These are phyloP conservation scores for Drosophila tani DNA, from an alignment of 1,140 invertebrate species.

Conservation along the genomic window DNA sequence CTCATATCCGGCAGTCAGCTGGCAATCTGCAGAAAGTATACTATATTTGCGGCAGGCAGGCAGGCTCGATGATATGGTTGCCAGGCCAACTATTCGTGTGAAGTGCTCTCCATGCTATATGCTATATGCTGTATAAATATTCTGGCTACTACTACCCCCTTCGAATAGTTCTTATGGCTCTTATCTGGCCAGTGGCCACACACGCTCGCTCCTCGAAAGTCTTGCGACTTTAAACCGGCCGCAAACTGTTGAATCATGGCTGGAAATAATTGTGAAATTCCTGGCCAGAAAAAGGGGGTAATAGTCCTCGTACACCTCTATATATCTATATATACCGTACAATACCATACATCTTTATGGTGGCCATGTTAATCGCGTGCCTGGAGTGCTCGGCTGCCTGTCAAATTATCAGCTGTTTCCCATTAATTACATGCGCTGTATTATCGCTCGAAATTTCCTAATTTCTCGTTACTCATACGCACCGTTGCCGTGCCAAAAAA, in stretches of 20 bases:
- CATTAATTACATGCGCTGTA: constrained; percentile 51
- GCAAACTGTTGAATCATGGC: constrained; percentile 15
- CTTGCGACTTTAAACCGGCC: constrained; percentile 23
- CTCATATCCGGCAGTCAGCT: constrained; percentile 29
- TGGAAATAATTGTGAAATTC: constrained; percentile 39
- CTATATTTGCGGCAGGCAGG: constrained; percentile 8
- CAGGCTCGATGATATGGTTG: constrained; percentile 14
- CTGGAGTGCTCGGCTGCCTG: constrained; percentile 38
- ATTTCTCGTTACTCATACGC: constrained; percentile 59
- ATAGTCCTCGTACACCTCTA: background rate
- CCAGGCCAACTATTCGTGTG: constrained; percentile 6
- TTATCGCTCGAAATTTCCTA: constrained; percentile 42
- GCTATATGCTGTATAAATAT: background rate
- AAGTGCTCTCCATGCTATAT: background rate
- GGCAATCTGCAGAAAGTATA: constrained; percentile 29
- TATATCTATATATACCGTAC: background rate
- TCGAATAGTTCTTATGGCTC: constrained; percentile 14
- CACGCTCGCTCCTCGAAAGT: constrained; percentile 11
- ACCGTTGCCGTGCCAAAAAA: constrained; percentile 53
- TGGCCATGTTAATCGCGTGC: constrained; percentile 48
- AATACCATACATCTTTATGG: constrained; percentile 1
- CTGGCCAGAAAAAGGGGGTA: background rate
- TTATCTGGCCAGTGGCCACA: constrained; percentile 33
- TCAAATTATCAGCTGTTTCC: constrained; percentile 59
- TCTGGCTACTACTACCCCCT: background rate